A percentile compares a stretch with the other conserved stretches of the same genome.
These are phyloP conservation scores for Epinephelus lanceolatus DNA, from an alignment of 2,113 vertebrate genomes.

Conservation along the genomic window DNA sequence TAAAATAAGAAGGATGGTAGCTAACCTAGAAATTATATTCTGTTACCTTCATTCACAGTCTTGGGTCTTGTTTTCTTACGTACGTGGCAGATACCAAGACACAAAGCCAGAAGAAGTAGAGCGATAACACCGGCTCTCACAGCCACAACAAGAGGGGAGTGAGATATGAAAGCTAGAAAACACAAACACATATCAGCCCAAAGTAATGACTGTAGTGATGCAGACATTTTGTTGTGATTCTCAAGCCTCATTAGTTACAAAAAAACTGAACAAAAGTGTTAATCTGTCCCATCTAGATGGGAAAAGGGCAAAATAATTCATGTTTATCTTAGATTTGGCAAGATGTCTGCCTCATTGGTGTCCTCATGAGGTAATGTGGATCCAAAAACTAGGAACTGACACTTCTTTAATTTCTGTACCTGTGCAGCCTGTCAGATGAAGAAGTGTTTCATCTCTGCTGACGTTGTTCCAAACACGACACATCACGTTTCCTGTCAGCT, in stretches of 20 bases:
- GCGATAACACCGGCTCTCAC: neutral
- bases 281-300: too few relatives aligned
- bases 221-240: neutral
- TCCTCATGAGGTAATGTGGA: too few relatives aligned
- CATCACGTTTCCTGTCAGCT: conserved; percentile 28
- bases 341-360: too few relatives aligned
- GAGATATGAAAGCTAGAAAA: neutral
- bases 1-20: too few relatives aligned
- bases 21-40: too few relatives aligned
- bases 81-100: neutral
- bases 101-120: neutral
- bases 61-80: neutral
- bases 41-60: too few relatives aligned
- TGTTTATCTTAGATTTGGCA: too few relatives aligned
- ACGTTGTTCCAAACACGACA: conserved; percentile 53
- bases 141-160: neutral
- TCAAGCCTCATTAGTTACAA: neutral
- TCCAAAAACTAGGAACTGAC: too few relatives aligned
- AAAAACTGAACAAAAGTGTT: neutral
- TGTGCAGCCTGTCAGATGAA: conserved; percentile 36
- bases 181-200: neutral
- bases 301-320: too few relatives aligned
- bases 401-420: conserved; percentile 12
- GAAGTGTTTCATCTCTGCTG: conserved; percentile 23
- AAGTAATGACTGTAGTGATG: neutral